These are phyloP conservation scores for Botia almorhae DNA, from an alignment of 2,797 vertebrate genomes.

Conservation along the genomic window DNA sequence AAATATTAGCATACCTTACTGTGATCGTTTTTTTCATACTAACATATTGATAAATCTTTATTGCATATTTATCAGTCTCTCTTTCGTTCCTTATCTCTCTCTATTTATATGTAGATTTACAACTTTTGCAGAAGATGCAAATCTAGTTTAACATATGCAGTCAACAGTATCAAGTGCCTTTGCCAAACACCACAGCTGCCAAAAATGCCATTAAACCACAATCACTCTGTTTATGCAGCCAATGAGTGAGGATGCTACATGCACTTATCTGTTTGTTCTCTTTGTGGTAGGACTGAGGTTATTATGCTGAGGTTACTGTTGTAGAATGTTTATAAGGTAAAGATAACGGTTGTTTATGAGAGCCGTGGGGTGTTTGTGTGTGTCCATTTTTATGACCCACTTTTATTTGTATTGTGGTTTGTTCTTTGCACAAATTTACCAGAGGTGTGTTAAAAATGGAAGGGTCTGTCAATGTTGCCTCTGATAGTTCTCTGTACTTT, in stretches of 20 bases:
- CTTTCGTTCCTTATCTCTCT: too few species aligned
- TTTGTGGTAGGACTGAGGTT: neutral
- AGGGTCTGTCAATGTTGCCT: neutral
- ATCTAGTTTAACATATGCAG: neutral
- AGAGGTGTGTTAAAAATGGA: neutral
- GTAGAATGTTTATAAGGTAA: neutral
- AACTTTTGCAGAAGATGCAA: neutral
- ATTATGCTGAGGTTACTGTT: neutral
- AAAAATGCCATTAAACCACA: constrained; percentile 12
- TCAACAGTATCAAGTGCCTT: neutral
- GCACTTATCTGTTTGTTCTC: neutral
- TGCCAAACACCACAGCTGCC: neutral
- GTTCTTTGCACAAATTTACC: neutral
- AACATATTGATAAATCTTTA: too few species aligned
- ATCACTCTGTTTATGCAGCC: neutral
- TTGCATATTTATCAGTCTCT: too few species aligned
- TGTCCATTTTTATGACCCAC: neutral
- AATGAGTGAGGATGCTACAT: neutral
- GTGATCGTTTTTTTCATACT: too few species aligned
- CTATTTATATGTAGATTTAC: too few species aligned
- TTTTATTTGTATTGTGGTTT: neutral
- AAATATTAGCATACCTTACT: too few species aligned
- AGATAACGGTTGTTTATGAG: neutral
- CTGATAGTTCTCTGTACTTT: neutral
- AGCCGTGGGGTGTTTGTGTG: neutral